These are phyloP conservation scores for Hemaris fuciformis DNA, from an alignment of 2,888 invertebrate genomes.

Conservation along the genomic window DNA sequence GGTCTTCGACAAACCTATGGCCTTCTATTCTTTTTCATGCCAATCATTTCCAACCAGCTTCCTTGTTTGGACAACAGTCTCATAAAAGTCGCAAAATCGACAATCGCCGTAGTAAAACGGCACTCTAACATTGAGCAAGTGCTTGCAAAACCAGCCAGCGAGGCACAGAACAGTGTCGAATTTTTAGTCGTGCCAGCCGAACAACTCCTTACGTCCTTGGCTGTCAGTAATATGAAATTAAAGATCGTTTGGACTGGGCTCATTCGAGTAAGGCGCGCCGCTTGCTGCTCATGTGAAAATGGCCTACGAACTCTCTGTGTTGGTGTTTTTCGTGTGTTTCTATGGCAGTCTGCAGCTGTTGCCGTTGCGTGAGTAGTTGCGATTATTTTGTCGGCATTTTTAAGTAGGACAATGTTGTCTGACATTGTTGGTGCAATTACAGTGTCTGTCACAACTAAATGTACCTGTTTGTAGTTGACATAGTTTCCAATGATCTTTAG, in stretches of 20 bases:
- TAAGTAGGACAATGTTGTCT: no score
- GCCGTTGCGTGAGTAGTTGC: conserved; percentile 64
- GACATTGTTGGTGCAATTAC: no score
- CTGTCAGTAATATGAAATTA: conserved; percentile 50
- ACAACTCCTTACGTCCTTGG: conserved; percentile 62
- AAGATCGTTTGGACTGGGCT: conserved; percentile 30
- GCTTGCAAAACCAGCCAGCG: neutral
- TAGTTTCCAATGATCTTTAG: no score
- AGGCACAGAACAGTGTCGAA: neutral
- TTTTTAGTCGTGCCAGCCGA: conserved; percentile 17
- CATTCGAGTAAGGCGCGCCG: conserved; percentile 51
- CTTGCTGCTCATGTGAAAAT: conserved; percentile 32
- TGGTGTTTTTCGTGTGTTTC: conserved; percentile 54
- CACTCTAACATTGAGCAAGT: neutral
- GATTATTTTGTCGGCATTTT: conserved; percentile 6
- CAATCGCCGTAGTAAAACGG: neutral
- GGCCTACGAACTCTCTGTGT: conserved; percentile 36
- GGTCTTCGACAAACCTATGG: no score
- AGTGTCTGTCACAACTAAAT: no score
- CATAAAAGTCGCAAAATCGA: no score
- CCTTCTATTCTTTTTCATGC: no score
- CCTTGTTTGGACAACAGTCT: no score
- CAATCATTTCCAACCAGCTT: no score
- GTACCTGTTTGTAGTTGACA: no score
- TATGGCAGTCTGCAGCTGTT: conserved; percentile 60